These are phyloP conservation scores for Sitta europaea DNA, from an alignment of 2,113 vertebrate genomes.

Conservation along the genomic window DNA sequence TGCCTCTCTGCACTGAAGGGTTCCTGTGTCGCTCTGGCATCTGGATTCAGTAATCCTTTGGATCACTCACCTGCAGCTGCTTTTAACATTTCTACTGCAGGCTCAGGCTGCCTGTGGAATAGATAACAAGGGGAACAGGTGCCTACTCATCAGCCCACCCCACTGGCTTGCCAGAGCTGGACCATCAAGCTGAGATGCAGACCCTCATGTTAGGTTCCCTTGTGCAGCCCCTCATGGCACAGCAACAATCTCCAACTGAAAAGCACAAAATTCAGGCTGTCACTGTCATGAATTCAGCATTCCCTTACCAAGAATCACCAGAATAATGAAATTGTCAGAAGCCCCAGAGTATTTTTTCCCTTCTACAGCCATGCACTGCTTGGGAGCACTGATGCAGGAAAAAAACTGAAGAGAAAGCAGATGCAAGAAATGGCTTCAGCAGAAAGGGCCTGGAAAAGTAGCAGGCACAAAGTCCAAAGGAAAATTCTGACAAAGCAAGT, in stretches of 20 bases:
- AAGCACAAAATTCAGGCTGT: background rate
- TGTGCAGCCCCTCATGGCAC: background rate
- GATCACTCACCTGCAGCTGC: background rate
- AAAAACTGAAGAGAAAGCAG: accelerated
- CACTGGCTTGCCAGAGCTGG: background rate
- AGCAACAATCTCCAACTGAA: background rate
- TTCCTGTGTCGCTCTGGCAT: background rate
- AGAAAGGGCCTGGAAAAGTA: background rate
- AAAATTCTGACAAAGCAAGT: background rate
- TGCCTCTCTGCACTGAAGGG: background rate
- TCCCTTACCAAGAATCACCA: background rate
- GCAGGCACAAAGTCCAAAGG: background rate
- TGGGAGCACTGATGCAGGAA: background rate
- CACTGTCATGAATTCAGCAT: background rate
- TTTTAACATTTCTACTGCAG: background rate
- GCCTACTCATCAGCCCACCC: background rate
- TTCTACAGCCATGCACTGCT: background rate
- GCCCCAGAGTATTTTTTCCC: background rate
- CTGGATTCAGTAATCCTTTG: background rate
- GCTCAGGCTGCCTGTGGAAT: accelerated
- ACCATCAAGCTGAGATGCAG: background rate
- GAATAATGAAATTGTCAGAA: background rate
- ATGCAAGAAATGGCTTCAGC: background rate
- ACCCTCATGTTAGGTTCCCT: background rate
- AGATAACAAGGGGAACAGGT: background rate